Evolutionary conservation across 92 coral and sea anemone genomes (phyloP).

Genomic region (Palythoa grandis): DNA sequence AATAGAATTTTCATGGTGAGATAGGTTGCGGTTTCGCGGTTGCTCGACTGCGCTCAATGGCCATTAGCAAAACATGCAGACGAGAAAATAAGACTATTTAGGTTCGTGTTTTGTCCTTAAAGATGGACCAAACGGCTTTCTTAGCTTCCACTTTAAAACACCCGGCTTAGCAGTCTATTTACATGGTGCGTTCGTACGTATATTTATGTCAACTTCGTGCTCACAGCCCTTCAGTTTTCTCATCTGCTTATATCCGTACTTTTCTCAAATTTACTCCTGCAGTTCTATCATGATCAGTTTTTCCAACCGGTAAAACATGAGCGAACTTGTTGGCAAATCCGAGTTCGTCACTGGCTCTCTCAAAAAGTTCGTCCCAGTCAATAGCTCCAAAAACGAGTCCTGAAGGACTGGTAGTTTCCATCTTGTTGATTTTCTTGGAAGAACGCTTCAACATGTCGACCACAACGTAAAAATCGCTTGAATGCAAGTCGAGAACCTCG

Average conservation of each 20-base stretch:
- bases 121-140: no score
- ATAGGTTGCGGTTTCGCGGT: no score
- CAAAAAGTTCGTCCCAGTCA: conserved; percentile 37
- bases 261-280: not conserved
- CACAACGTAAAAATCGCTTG: not conserved
- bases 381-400: not conserved
- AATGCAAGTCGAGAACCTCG: conserved; percentile 10
- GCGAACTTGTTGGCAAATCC: not conserved
- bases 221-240: no score
- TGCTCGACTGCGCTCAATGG: no score
- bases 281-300: not conserved
- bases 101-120: no score
- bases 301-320: not conserved
- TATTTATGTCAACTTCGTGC: no score
- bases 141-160: no score
- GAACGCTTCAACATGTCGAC: not conserved
- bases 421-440: not conserved
- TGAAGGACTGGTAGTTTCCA: not conserved
- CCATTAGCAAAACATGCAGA: no score
- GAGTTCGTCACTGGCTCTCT: conserved; percentile 4
- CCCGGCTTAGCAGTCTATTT: no score
- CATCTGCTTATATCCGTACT: not conserved
- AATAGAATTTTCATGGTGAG: no score
- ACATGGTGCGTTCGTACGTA: no score
- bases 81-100: no score